phyloP scores from a whole-genome alignment of 2,888 invertebrate species.

The Uloborus plumipes region DNA sequence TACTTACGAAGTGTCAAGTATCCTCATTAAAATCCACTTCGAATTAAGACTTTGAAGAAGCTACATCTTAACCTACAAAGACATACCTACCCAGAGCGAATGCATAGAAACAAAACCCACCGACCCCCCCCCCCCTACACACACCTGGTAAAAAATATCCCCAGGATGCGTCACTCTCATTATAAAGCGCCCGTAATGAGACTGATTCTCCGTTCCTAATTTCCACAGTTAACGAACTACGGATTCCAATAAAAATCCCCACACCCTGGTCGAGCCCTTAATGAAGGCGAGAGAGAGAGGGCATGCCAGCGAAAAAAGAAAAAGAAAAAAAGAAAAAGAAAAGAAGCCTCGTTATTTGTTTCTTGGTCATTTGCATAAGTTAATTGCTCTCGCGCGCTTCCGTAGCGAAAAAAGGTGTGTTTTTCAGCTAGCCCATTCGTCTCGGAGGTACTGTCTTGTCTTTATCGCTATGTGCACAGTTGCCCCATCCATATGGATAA shows the following conservation, averaged over 20 bases:
- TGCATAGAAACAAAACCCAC: too few species aligned
- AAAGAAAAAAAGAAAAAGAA: background rate
- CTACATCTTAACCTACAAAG: too few species aligned
- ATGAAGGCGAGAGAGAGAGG: constrained; percentile 35
- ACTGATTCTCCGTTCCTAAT: constrained; percentile 32
- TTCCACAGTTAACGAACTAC: constrained; percentile 55
- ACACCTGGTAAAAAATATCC: background rate
- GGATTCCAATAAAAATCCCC: constrained; percentile 52
- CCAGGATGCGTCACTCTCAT: constrained; percentile 15
- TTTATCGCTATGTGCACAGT: constrained; percentile 41
- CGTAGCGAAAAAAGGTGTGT: constrained; percentile 17
- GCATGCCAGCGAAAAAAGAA: background rate
- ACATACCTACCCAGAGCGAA: too few species aligned
- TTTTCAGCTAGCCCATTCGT: constrained; percentile 50
- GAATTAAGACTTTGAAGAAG: too few species aligned
- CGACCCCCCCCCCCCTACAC: background rate
- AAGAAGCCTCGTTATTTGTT: constrained; percentile 42
- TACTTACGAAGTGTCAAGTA: too few species aligned
- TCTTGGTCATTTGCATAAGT: constrained; percentile 62
- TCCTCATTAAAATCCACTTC: too few species aligned
- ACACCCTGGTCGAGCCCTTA: constrained; percentile 56
- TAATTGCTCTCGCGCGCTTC: constrained; percentile 54
- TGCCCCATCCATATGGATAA: constrained; percentile 53
- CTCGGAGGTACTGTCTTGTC: constrained; percentile 26
- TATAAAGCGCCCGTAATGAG: constrained; percentile 28